Evolutionary conservation across 2,888 invertebrate genomes (phyloP), one percentile per base, ranked within the genome.

Genomic region (Diaphora mendica): DNA sequence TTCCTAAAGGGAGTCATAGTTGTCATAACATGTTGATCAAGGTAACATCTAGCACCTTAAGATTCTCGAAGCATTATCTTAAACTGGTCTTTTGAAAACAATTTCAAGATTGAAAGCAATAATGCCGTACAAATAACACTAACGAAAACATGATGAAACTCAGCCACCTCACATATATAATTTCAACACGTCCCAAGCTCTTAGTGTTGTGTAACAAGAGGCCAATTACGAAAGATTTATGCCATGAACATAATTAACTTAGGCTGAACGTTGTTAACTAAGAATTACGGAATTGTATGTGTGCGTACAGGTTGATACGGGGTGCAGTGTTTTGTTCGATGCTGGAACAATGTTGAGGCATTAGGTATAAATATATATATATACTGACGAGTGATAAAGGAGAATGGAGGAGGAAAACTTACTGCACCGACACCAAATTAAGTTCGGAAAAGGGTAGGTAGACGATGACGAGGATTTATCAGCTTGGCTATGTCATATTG

Each of bases 171-270:
- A 95, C 94, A 95, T 95, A 95, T 95, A 95, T 94, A 95, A 95
- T 95, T 94, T 95, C 95, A 95, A 91, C 95, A 93, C 94, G 94
- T 94, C 93, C 90, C 92, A 83, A 84, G 90, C 91, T 94, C 92
- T 94, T 94, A 94, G 94, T 93, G 90, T 93, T 93, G 93, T 93
- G 95, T 91, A 95, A 95, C 94, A 91, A 90, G 95, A 95, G 93
- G 93, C 96, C 96, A 96, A 96, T 96, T 96, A 96, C 95, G 90
- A 93, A 94, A 95, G 96, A 96, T 96, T 96, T 96, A 96, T 96
- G 93, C 92, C 91, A 90, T 90, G 92, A 94, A 94, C 94, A 95
- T 96, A 96, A 96, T 96, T 96, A 96, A 96, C 94, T 96, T 95
- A 94, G 95, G 93, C 94, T 91, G 92, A 94, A 93, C 93, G 90